These are phyloP conservation scores for Tenrec ecaudatus DNA, from an alignment of 2,113 vertebrate species.

Conservation along the genomic window DNA sequence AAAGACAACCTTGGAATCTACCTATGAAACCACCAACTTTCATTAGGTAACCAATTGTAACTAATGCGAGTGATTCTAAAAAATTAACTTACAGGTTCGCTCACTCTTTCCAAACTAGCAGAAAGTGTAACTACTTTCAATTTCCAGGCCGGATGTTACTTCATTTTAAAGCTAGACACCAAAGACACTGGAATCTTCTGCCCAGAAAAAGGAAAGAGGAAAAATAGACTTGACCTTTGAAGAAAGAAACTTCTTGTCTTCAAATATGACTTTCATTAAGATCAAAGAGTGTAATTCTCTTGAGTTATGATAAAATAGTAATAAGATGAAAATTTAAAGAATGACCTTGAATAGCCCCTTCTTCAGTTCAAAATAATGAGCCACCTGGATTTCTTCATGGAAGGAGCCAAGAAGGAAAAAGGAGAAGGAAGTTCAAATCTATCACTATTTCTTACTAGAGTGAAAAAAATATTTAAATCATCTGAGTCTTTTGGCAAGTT, in stretches of 20 bases:
- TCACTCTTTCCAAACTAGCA: constrained; percentile 18
- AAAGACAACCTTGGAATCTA: neutral
- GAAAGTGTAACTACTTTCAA: neutral
- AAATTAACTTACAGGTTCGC: neutral
- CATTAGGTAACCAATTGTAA: neutral
- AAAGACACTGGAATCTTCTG: constrained; percentile 12
- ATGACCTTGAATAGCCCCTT: neutral
- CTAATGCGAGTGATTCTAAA: neutral
- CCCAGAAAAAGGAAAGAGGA: neutral
- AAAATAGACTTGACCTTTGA: constrained; percentile 61
- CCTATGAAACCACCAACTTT: neutral
- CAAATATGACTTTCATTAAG: constrained; percentile 38
- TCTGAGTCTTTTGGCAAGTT: neutral
- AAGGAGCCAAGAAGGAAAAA: neutral
- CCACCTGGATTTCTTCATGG: constrained; percentile 51
- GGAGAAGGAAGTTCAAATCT: neutral
- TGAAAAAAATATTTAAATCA: neutral
- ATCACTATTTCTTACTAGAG: neutral
- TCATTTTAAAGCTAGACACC: constrained; percentile 24
- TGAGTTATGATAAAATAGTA: constrained; percentile 46
- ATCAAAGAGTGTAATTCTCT: neutral
- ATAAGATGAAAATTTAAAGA: constrained; percentile 38
- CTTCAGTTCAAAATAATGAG: constrained; percentile 43
- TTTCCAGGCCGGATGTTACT: neutral
- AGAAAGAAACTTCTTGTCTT: constrained; percentile 36